phyloP scores from a whole-genome alignment of 2,797 vertebrate species.

The Acropternis orthonyx region DNA sequence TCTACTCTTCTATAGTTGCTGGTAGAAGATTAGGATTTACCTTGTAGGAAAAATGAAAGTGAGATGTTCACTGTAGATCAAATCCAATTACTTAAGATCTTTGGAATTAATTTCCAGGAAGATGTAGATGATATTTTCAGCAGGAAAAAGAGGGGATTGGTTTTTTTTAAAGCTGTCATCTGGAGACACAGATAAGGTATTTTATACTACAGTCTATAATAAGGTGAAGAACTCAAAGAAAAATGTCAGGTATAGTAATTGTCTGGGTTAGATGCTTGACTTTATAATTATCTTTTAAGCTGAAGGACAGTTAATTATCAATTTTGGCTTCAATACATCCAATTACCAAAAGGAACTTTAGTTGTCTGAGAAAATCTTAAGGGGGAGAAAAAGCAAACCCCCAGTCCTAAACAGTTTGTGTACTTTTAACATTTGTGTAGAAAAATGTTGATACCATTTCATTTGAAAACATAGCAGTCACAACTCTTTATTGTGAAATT shows the following conservation, averaged over 20 bases:
- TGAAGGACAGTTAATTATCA: slow-evolving; percentile 86
- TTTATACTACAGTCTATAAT: slow-evolving; percentile 51
- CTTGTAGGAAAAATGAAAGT: slow-evolving; percentile 53
- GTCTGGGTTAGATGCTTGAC: slow-evolving; percentile 77
- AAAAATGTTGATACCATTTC: background rate
- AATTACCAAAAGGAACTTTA: slow-evolving; percentile 80
- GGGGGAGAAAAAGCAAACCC: background rate
- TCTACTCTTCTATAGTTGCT: background rate
- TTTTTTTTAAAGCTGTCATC: slow-evolving; percentile 64
- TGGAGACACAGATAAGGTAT: slow-evolving; percentile 64
- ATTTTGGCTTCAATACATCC: slow-evolving; percentile 85
- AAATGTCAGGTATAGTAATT: slow-evolving; percentile 73
- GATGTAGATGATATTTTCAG: slow-evolving; percentile 59
- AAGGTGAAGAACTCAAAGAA: slow-evolving; percentile 64
- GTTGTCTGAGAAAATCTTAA: slow-evolving; percentile 41
- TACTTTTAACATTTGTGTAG: background rate
- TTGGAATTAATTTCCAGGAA: slow-evolving; percentile 60
- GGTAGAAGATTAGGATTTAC: slow-evolving; percentile 49
- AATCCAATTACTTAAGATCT: slow-evolving; percentile 68
- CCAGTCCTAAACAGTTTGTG: background rate
- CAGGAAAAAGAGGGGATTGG: background rate
- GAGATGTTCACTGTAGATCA: slow-evolving; percentile 51
- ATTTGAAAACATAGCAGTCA: background rate
- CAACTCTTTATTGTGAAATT: background rate
- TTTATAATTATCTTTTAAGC: slow-evolving; percentile 86